phyloP scores from a whole-genome alignment of 2,797 vertebrate genomes.

The Orientallactaga sibirica region DNA sequence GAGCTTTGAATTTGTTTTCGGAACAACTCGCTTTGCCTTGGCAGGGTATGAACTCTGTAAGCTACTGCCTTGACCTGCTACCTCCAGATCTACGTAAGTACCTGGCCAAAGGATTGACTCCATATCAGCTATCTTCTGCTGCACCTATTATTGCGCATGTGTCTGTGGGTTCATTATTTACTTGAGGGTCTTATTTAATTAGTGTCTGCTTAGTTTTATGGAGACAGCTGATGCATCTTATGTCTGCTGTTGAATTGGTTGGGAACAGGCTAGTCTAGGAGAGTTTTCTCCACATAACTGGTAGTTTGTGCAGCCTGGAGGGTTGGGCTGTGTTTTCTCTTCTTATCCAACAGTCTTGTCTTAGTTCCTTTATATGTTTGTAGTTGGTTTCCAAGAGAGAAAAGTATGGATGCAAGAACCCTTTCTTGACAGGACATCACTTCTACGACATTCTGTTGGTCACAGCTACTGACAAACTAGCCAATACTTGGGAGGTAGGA shows the following conservation, averaged over 20 bases:
- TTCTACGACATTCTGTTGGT: neutral
- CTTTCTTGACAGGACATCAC: neutral
- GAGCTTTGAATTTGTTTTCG: constrained; percentile 28
- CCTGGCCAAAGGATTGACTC: neutral
- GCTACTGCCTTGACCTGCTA: neutral
- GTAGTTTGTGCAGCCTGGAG: neutral
- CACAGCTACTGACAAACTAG: constrained; percentile 34
- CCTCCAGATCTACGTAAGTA: constrained; percentile 16
- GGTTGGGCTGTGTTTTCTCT: neutral
- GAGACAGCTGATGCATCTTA: neutral
- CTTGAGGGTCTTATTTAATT: neutral
- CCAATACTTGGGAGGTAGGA: neutral
- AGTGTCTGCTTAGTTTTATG: constrained; percentile 12
- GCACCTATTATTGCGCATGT: neutral
- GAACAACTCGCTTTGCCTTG: neutral
- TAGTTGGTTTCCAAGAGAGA: constrained; percentile 13
- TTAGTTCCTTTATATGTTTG: neutral
- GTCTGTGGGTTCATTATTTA: neutral
- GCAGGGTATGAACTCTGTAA: constrained; percentile 20
- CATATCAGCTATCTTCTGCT: neutral
- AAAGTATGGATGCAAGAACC: neutral
- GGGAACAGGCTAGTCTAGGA: neutral
- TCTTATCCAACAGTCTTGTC: neutral
- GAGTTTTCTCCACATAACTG: neutral
- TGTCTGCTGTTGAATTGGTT: neutral